phyloP scores from a whole-genome alignment of 2,113 vertebrate species.

The Aphelocoma coerulescens region DNA sequence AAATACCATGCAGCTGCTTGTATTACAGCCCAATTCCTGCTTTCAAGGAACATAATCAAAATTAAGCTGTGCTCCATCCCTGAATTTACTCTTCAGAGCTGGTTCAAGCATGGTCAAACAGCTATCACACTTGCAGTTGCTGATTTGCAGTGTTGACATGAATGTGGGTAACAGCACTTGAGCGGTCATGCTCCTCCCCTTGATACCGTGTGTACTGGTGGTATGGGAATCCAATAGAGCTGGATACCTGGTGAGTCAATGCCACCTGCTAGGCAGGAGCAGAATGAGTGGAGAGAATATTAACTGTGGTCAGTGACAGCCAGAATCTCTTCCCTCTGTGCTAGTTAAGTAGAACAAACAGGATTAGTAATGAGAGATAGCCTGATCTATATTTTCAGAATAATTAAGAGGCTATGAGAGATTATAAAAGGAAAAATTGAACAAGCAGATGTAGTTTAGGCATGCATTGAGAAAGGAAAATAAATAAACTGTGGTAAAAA shows the following conservation, averaged over 20 bases:
- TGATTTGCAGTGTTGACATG: background rate
- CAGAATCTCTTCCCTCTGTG: background rate
- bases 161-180: background rate
- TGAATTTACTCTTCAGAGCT: background rate
- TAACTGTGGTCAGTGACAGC: background rate
- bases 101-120: background rate
- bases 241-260: background rate
- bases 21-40: background rate
- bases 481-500: background rate
- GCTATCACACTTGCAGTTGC: background rate
- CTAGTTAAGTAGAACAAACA: background rate
- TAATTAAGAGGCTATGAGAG: background rate
- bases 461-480: background rate
- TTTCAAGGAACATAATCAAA: background rate
- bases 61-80: background rate
- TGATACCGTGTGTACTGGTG: too few species aligned
- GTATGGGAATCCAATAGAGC: background rate
- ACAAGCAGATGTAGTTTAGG: background rate
- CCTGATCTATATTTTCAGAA: background rate
- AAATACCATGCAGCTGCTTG: background rate
- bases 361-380: background rate
- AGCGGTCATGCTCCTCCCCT: background rate
- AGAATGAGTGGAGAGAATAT: background rate
- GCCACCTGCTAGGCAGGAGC: background rate
- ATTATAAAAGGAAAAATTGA: background rate